Conservation (phyloP, 2,797 vertebrate species). For the Hafferia zeledoni region DNA sequence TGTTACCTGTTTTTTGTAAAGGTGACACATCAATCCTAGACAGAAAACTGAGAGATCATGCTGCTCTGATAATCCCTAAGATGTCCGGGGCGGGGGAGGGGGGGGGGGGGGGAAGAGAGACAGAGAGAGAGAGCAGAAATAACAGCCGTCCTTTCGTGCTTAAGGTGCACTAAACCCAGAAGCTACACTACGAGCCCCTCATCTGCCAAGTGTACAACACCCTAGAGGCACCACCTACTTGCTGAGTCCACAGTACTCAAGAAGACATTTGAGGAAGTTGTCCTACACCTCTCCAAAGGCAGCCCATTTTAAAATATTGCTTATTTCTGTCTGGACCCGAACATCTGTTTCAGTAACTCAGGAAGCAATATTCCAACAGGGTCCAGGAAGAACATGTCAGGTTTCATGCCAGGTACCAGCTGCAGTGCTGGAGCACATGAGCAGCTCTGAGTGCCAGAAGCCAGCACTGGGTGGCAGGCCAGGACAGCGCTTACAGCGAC, state of each 20-base stretch:
- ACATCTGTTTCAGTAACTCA: neutral
- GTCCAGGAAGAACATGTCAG: neutral
- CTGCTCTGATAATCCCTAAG: neutral
- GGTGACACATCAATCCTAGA: neutral
- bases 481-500: constrained; percentile 62
- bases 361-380: neutral
- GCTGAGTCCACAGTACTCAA: neutral
- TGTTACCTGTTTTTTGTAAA: neutral
- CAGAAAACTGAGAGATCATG: neutral
- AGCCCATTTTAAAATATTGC: neutral
- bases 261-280: neutral
- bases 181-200: neutral
- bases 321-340: neutral
- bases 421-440: neutral
- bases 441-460: constrained; percentile 12
- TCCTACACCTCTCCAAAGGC: neutral
- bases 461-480: constrained; percentile 77
- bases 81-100: neutral
- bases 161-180: neutral
- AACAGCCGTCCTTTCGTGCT: neutral
- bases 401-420: neutral
- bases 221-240: neutral
- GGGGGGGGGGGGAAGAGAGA: too few species aligned
- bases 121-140: neutral
- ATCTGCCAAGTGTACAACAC: neutral